Evolutionary conservation across 2,888 invertebrate genomes (phyloP).

Genomic region (Apotomis turbidana): DNA sequence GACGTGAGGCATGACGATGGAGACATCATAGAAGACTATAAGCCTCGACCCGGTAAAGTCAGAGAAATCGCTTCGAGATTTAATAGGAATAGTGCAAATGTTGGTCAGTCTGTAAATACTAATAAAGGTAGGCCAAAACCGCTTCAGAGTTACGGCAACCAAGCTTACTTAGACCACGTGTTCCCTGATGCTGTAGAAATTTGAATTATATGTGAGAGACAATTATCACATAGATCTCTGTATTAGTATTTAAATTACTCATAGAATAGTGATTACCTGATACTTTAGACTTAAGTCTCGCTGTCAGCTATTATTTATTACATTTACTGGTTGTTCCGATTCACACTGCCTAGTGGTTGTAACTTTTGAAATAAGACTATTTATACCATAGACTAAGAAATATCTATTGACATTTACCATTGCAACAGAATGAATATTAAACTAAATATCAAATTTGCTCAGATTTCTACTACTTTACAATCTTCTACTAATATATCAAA

Average conservation of each 20-base stretch:
- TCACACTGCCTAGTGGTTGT: conserved; percentile 39
- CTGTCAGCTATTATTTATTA: conserved; percentile 36
- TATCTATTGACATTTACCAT: conserved; percentile 20
- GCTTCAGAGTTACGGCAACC: conserved; percentile 82
- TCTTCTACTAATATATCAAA: conserved; percentile 5
- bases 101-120: conserved; percentile 54
- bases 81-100: conserved; percentile 64
- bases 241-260: conserved; percentile 40
- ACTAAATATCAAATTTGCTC: conserved; percentile 16
- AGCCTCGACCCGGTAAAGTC: conserved; percentile 74
- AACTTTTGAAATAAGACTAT: conserved; percentile 28
- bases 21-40: conserved; percentile 53
- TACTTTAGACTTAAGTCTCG: conserved; percentile 29
- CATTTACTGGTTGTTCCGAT: conserved; percentile 21
- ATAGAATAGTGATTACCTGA: conserved; percentile 38
- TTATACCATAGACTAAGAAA: conserved; percentile 39
- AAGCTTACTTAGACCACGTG: conserved; percentile 85
- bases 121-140: conserved; percentile 82
- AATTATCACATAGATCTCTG: conserved; percentile 49
- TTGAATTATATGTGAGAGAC: conserved; percentile 51
- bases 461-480: conserved; percentile 25
- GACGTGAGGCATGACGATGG: conserved; percentile 34
- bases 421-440: conserved; percentile 14
- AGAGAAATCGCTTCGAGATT: conserved; percentile 77
- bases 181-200: conserved; percentile 83